Conservation (phyloP, 2,113 vertebrate species). For the Ptychochromis oligacanthus region DNA sequence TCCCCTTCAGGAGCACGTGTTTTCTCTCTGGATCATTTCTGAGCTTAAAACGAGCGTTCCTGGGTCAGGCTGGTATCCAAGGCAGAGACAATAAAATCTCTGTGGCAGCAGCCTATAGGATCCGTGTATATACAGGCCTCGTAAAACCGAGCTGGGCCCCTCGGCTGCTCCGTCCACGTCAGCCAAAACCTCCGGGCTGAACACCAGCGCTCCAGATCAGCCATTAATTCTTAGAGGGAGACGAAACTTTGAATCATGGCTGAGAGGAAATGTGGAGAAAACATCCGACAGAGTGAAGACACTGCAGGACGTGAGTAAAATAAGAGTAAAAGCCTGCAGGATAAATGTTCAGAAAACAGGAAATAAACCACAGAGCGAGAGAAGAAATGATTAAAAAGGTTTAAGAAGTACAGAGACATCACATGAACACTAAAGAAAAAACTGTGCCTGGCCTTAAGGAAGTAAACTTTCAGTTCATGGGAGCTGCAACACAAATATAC, state of each 20-base stretch:
- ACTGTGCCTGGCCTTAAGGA: not conserved
- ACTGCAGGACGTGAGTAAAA: not conserved
- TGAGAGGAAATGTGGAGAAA: not conserved
- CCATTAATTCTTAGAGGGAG: not conserved
- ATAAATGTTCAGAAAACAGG: not conserved
- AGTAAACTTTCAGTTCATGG: not conserved
- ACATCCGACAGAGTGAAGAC: not conserved
- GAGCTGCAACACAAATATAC: not conserved
- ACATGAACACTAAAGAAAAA: not conserved
- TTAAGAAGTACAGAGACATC: not conserved
- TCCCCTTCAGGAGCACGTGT: not conserved
- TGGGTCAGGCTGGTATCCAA: not conserved
- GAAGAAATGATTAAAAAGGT: not conserved
- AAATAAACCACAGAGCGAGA: not conserved
- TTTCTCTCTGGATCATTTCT: constrained; percentile 3
- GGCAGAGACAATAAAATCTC: constrained; percentile 16
- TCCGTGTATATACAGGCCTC: not conserved
- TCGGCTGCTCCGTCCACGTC: not conserved
- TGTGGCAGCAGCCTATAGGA: constrained; percentile 8
- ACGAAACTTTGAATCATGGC: not conserved
- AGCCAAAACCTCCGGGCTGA: not conserved
- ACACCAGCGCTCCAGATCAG: not conserved
- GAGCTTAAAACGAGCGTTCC: not conserved
- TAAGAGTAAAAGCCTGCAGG: not conserved
- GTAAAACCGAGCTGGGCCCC: constrained; percentile 18